phyloP scores from a whole-genome alignment of 2,113 vertebrate genomes.

The Genyomyrus donnyi region DNA sequence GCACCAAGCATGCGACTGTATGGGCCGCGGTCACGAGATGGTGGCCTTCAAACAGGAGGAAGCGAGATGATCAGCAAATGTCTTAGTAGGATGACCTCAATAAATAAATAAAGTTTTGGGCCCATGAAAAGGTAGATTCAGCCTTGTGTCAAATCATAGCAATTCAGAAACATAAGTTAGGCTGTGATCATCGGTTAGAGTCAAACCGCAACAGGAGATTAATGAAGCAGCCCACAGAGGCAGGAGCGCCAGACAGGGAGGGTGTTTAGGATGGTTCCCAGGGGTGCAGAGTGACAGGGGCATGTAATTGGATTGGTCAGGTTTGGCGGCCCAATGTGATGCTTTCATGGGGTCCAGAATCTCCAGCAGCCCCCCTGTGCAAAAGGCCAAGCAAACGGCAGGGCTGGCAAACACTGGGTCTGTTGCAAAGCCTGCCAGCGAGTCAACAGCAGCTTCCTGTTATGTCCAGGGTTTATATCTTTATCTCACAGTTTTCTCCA shows the following conservation, averaged over 20 bases:
- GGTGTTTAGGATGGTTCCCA: not conserved
- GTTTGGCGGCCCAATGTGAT: not conserved
- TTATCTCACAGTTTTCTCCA: not conserved
- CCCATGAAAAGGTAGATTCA: not conserved
- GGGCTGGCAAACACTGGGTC: not conserved
- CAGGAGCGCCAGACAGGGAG: not conserved
- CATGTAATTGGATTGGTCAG: not conserved
- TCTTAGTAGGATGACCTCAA: not conserved
- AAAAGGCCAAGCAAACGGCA: not conserved
- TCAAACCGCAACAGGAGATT: not conserved
- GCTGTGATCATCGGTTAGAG: not conserved
- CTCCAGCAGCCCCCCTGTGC: not conserved
- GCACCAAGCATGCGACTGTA: not conserved
- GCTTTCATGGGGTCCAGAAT: not conserved
- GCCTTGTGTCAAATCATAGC: not conserved
- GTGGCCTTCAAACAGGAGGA: not conserved
- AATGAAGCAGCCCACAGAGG: not conserved
- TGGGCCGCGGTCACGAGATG: not conserved
- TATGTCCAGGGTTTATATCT: not conserved
- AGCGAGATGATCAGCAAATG: not conserved
- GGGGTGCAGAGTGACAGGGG: not conserved
- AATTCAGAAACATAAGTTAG: not conserved
- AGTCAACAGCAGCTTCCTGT: not conserved
- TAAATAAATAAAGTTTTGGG: not conserved
- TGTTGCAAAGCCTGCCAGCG: not conserved